Evolutionary conservation across 2,113 vertebrate genomes (phyloP), one percentile per base, ranked within the genome.

Genomic region (Platysteira castanea): DNA sequence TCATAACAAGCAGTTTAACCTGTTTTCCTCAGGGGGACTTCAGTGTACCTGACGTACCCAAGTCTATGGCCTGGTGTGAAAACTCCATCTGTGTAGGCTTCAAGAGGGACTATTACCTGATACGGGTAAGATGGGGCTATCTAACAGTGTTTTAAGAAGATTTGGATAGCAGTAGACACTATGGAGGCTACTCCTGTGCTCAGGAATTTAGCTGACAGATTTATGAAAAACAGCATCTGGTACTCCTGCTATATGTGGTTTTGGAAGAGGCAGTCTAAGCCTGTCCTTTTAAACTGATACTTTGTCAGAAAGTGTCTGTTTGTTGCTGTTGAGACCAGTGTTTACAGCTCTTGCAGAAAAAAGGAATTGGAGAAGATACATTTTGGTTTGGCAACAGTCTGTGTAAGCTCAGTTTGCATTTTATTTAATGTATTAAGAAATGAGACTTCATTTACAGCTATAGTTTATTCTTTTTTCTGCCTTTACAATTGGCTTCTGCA

Each of bases 11-110:
- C 33, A 22, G 49, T 91, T 73, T 68, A 59, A 90, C 56, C 24
- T 78, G 41, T 94, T 69, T 94, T 81, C 95, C 95, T 70, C 81
- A 99, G 99, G 99, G 99, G 2, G 99, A 99, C 91, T 99, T 99
- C 69, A 98, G 98, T 61, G 99, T 99, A 56, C 99, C 99, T 44
- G 99, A 99, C 96, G 98, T 99, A 90, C 99, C 99, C 60, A 99
- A 99, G 89, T 99, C 99, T 68, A 99, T 99, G 99, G 99, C 99
- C 17, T 99, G 99, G 99, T 99, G 99, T 97, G 98, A 99, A 96
- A 99, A 99, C 96, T 99, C 99, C 84, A 99, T 99, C 89, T 99
- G 99, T 95, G 99, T 99, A 39, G 99, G 99, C 53, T 99, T 99
- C 96, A 99, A 99, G 96, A 98, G 99, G 86, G 99, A 99, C 97